Evolutionary conservation across 2,797 vertebrate species (phyloP).

Genomic region (Hippocampus kuda): DNA sequence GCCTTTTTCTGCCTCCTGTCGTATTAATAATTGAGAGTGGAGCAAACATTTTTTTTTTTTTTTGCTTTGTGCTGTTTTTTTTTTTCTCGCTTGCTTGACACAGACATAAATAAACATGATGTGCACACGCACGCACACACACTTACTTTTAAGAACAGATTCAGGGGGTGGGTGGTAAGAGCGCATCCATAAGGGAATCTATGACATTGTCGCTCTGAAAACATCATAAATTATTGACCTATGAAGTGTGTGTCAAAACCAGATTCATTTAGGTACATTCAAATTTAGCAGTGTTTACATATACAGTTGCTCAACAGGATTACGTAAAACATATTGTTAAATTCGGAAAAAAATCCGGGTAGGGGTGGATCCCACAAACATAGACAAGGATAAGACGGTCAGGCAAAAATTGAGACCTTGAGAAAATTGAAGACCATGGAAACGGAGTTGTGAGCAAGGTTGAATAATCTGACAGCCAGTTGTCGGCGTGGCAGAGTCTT

Average conservation of each 20-base stretch:
- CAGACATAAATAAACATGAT: slow-evolving; percentile 21
- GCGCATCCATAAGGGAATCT: slow-evolving; percentile 31
- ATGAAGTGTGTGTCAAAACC: not conserved
- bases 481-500: too few species aligned
- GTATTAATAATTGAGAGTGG: slow-evolving; percentile 56
- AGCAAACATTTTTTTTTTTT: slow-evolving; percentile 27
- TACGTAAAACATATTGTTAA: not conserved
- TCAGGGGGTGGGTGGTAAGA: slow-evolving; percentile 13
- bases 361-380: too few species aligned
- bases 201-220: slow-evolving; percentile 42
- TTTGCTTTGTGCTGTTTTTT: slow-evolving; percentile 22
- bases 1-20: slow-evolving; percentile 44
- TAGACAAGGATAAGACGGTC: too few species aligned
- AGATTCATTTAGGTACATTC: too few species aligned
- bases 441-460: too few species aligned
- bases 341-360: too few species aligned
- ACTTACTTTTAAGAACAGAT: slow-evolving; percentile 12
- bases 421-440: too few species aligned
- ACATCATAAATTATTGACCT: slow-evolving; percentile 48
- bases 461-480: too few species aligned
- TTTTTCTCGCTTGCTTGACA: slow-evolving; percentile 21
- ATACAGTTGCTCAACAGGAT: too few species aligned
- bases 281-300: too few species aligned
- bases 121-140: not conserved
- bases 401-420: too few species aligned